A percentile compares a stretch with the other conserved stretches of the same genome.
Conservation (phyloP, 2,888 invertebrate species). For the Drosophila incognita region DNA sequence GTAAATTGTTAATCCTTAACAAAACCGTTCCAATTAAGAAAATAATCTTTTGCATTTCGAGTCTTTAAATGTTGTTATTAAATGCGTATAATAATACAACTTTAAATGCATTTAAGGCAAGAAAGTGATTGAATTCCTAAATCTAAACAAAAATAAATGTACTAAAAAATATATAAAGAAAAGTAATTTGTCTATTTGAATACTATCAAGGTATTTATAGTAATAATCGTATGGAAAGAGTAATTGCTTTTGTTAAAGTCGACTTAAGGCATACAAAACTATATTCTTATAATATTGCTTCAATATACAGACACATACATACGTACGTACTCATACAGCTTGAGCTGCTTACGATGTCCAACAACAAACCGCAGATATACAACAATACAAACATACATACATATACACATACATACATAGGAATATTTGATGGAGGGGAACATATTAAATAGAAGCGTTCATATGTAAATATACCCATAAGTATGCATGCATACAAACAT, state of each 20-base stretch:
- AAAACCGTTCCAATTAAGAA: neutral
- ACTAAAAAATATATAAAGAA: neutral
- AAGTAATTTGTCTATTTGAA: neutral
- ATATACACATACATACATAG: constrained; percentile 1
- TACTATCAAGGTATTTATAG: neutral
- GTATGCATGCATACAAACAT: neutral
- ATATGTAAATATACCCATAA: constrained; percentile 1
- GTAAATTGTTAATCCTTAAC: neutral
- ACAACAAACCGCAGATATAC: constrained; percentile 18
- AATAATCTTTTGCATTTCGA: neutral
- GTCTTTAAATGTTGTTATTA: neutral
- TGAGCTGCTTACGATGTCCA: constrained; percentile 52
- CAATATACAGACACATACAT: neutral
- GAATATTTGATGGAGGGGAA: neutral
- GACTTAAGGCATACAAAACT: neutral
- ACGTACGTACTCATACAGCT: constrained; percentile 10
- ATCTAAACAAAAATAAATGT: neutral
- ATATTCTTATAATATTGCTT: neutral
- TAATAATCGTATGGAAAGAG: neutral
- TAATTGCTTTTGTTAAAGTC: neutral
- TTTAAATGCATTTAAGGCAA: neutral
- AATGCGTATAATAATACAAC: neutral
- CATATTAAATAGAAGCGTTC: constrained; percentile 1
- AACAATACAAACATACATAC: constrained; percentile 5
- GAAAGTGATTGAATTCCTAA: neutral